phyloP scores from a whole-genome alignment of 1,140 invertebrate genomes.

The Ectropis grisescens region DNA sequence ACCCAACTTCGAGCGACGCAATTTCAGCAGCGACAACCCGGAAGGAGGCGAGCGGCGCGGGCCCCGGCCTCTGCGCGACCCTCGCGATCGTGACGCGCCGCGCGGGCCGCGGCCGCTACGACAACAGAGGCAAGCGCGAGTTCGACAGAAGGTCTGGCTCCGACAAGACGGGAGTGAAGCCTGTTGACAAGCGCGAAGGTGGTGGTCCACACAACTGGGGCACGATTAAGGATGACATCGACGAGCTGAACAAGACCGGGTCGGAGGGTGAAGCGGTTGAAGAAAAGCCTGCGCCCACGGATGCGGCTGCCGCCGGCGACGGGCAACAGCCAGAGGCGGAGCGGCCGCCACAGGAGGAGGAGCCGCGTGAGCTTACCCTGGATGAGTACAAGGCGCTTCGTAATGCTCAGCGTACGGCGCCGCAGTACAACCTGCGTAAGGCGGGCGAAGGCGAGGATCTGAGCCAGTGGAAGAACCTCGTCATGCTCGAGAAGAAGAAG shows the following conservation, averaged over 20 bases:
- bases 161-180: conserved; percentile 94
- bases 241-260: conserved; percentile 74
- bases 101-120: conserved; percentile 69
- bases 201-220: conserved; percentile 97
- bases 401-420: conserved; percentile 79
- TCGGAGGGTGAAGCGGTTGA: conserved; percentile 63
- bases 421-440: conserved; percentile 90
- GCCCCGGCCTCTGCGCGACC: conserved; percentile 57
- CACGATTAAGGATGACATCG: conserved; percentile 91
- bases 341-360: conserved; percentile 76
- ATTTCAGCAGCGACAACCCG: conserved; percentile 63
- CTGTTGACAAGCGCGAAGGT: conserved; percentile 94
- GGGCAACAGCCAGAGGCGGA: conserved; percentile 50
- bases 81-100: conserved; percentile 51
- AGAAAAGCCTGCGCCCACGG: conserved; percentile 67
- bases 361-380: conserved; percentile 85
- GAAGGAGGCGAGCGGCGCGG: conserved; percentile 65
- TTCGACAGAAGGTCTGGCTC: conserved; percentile 96
- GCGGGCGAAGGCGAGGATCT: conserved; percentile 93
- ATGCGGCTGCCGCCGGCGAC: conserved; percentile 67
- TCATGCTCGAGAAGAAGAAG: conserved; percentile 85
- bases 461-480: conserved; percentile 94
- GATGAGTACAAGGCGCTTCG: conserved; percentile 91
- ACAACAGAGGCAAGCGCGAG: conserved; percentile 87
- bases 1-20: conserved; percentile 67